Percentiles rank a stretch among this genome's conserved stretches.
phyloP scores from a whole-genome alignment of 2,113 vertebrate genomes.

The Crotalus viridis region DNA sequence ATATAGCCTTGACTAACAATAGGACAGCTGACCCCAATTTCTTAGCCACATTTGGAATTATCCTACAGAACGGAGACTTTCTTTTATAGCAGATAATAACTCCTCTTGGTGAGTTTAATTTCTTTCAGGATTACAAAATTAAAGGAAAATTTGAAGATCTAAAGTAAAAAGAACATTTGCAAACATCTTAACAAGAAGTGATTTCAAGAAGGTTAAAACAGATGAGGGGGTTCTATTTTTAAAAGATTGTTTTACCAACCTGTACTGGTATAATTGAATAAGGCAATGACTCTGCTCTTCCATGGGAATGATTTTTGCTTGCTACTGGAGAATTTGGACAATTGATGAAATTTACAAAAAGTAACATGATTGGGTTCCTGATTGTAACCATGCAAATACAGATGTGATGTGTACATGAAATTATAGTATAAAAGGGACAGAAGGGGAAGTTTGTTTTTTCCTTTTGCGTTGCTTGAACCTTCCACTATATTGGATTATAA shows the following conservation, averaged over 20 bases:
- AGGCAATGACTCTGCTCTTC: no score
- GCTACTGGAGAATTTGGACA: no score
- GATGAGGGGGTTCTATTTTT: no score
- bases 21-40: neutral
- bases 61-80: neutral
- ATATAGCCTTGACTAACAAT: neutral
- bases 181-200: no score
- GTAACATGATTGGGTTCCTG: no score
- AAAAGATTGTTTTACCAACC: no score
- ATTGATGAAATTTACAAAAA: no score
- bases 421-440: neutral
- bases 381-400: neutral
- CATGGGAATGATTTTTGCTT: no score
- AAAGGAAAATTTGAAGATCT: neutral
- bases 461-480: neutral
- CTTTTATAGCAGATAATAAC: neutral
- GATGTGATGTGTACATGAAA: neutral
- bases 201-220: no score
- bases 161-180: neutral
- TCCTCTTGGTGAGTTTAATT: neutral
- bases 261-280: no score
- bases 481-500: neutral
- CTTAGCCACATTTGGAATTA: neutral
- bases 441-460: neutral
- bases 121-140: neutral